Evolutionary conservation across 2,113 vertebrate species (phyloP), one percentile per base, ranked within the genome.

Genomic region (Tachuris rubrigastra): DNA sequence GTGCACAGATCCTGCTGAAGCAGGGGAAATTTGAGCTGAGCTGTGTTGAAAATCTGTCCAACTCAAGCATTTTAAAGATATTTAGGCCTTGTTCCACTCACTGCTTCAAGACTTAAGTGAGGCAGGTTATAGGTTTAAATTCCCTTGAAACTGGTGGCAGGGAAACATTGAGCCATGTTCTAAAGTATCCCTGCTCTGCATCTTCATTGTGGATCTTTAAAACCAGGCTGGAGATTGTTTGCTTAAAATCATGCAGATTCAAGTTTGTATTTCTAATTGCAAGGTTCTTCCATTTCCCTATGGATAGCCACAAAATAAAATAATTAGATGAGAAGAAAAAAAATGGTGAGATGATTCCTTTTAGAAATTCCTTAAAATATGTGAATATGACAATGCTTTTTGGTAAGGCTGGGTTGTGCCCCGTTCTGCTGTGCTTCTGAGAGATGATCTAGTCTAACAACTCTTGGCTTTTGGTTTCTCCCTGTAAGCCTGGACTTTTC

Each of bases 1-100:
- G n/a, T 1, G 3, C 39, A 4, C 0, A 7, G 60, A 86, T 90
- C 68, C 52, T 89, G 84, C 91, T 95, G 84, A 93, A 89, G 60
- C 71, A 80, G 82, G 76, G 52, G 85, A 88, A 93, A 92, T 82
- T 42, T 35, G 87, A 97, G 87, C 93, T 93, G 59, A 76, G 55
- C 90, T 84, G 52, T 56, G 83, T 33, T 86, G 68, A 84, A 92
- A 95, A 84, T 71, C 83, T 94, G 68, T 63, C 88, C 88, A 87
- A 46, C 52, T 35, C 67, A 56, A 92, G 84, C 49, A 46, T 87
- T 94, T 84, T 33, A 72, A 60, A 89, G 77, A 68, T 94, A 58
- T 73, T 95, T 68, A 87, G 89, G 60, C 81, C 65, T 95, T 81
- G 49, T 74, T 95, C 73, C 83, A 78, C 83, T 92, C 56, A 12